These are phyloP conservation scores for Drosophila elegans DNA, from an alignment of 1,140 invertebrate genomes.

Conservation along the genomic window DNA sequence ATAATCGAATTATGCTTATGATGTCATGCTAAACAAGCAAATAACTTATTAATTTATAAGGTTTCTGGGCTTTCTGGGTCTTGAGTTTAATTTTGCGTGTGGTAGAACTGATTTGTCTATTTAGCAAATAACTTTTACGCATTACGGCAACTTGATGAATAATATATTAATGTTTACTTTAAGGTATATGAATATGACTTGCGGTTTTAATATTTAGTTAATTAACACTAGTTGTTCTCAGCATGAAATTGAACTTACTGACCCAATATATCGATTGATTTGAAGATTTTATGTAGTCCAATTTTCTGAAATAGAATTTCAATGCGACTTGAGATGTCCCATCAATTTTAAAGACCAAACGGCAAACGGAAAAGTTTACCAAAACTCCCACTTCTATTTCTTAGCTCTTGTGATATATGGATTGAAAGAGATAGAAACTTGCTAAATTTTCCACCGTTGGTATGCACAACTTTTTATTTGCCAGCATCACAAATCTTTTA, in stretches of 20 bases:
- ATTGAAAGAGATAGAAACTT: slow-evolving; percentile 64
- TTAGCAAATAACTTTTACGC: background rate
- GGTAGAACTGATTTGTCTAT: too few relatives aligned
- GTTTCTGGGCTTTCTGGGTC: background rate
- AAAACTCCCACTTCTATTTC: slow-evolving; percentile 28
- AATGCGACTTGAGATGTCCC: background rate
- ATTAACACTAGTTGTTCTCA: too few relatives aligned
- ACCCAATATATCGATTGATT: too few relatives aligned
- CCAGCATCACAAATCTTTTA: slow-evolving; percentile 30
- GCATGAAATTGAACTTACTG: too few relatives aligned
- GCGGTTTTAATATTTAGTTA: too few relatives aligned
- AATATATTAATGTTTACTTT: background rate
- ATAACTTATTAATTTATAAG: slow-evolving; percentile 7
- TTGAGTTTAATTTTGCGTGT: background rate
- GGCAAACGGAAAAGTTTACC: slow-evolving; percentile 11
- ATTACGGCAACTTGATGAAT: background rate
- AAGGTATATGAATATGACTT: too few relatives aligned
- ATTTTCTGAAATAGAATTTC: background rate
- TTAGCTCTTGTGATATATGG: slow-evolving; percentile 46
- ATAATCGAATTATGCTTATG: background rate
- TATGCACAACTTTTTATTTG: slow-evolving; percentile 49
- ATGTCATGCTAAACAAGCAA: background rate
- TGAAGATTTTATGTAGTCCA: too few relatives aligned
- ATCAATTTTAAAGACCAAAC: slow-evolving; percentile 17
- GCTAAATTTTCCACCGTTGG: slow-evolving; percentile 49